Evolutionary conservation across 2,797 vertebrate genomes (phyloP), one percentile per base, ranked within the genome.

Genomic region (Acipenser oxyrinchus): DNA sequence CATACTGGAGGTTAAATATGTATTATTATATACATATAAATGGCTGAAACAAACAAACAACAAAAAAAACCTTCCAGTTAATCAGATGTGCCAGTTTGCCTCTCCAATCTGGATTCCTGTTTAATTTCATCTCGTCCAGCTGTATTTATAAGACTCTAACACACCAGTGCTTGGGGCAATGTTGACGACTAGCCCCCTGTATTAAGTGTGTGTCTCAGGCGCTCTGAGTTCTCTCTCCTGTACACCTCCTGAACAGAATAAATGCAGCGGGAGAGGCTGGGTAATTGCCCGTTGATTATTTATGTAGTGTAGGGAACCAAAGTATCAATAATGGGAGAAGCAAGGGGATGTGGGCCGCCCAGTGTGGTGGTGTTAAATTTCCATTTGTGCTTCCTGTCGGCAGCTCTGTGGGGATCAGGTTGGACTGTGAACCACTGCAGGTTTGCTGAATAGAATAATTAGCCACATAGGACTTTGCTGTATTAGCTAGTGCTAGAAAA

Each of bases 211-310:
- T 37, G 50, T 65, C 51, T 65, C 51, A n/a, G 64, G 51, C 23
- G 51, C 60, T 52, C 63, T 64, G 58, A 58, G 23, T 79, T 76
- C 13, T 68, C 64, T 66, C 68, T 67, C 68, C 83, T 79, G 78
- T 68, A 76, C 81, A 79, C 71, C 86, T 87, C 66, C 87, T 86
- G 88, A 91, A 87, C 86, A 88, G 88, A 87, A 86, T 81, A 71
- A 81, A 84, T 87, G 77, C 85, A 82, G 87, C 86, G 82, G 85
- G 80, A 84, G 87, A 86, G 84, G 84, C 86, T 87, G 87, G 88
- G 85, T 89, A 90, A 90, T 91, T 94, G 93, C 87, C 88, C 82
- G 81, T 89, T 79, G 73, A 86, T 89, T 89, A 90, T 91, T 90
- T 91, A 91, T 91, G 88, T 91, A 88, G 87, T 83, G 82, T 86